These are phyloP conservation scores for Ramazzottius varieornatus DNA, from an alignment of 2,888 invertebrate genomes.

Conservation along the genomic window DNA sequence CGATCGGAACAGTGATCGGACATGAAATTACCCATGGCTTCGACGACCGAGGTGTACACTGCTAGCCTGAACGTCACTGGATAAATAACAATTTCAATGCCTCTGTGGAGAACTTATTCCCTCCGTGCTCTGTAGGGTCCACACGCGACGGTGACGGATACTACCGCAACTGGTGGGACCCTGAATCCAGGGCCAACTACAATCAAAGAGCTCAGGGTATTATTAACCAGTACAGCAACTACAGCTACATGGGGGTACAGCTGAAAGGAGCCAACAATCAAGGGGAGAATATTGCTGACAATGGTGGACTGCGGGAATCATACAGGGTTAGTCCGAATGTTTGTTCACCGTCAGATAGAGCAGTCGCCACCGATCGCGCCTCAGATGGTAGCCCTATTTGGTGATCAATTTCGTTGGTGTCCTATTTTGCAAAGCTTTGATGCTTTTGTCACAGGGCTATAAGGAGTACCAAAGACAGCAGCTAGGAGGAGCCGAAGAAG, in stretches of 20 bases:
- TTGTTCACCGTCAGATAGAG: too few species aligned
- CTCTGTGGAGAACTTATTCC: too few species aligned
- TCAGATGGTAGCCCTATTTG: too few species aligned
- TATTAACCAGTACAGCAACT: not conserved
- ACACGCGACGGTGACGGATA: not conserved
- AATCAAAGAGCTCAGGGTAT: not conserved
- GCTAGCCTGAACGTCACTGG: too few species aligned
- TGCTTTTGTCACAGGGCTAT: too few species aligned
- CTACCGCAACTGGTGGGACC: not conserved
- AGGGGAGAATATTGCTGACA: constrained; percentile 2
- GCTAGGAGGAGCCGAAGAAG: not conserved
- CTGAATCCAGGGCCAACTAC: not conserved
- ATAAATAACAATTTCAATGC: too few species aligned
- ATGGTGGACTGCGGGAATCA: not conserved
- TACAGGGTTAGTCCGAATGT: too few species aligned
- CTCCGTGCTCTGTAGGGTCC: not conserved
- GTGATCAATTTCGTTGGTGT: too few species aligned
- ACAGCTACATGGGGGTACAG: not conserved
- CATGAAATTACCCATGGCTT: not conserved
- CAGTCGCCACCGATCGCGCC: too few species aligned
- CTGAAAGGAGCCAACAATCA: not conserved
- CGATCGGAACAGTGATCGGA: not conserved
- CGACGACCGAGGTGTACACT: not conserved
- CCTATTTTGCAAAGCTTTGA: too few species aligned
- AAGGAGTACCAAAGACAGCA: not conserved